Evolutionary conservation across 2,888 invertebrate genomes (phyloP).

Genomic region (Stramonita haemastoma): DNA sequence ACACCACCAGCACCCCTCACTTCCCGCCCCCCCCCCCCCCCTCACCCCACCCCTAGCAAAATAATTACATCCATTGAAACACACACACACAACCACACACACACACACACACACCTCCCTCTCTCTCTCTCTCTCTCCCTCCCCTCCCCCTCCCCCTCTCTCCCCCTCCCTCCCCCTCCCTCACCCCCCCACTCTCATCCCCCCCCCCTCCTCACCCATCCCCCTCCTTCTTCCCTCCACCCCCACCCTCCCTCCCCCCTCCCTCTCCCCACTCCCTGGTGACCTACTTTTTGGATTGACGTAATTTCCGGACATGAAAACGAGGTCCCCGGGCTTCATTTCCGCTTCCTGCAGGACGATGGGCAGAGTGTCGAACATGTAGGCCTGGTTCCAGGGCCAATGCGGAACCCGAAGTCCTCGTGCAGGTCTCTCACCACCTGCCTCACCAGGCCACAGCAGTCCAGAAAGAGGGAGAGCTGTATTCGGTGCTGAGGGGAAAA

Average conservation of each 20-base stretch:
- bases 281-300: slow-evolving; percentile 69
- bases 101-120: neutral
- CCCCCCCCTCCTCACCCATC: neutral
- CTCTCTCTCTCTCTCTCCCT: neutral
- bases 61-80: neutral
- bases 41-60: neutral
- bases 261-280: neutral
- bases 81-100: neutral
- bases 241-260: neutral
- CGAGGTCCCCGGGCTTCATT: slow-evolving; percentile 77
- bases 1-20: neutral
- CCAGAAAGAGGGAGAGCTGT: slow-evolving; percentile 74
- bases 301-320: slow-evolving; percentile 76
- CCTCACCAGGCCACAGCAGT: slow-evolving; percentile 77
- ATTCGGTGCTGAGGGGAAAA: slow-evolving; percentile 60
- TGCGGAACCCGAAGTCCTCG: slow-evolving; percentile 74
- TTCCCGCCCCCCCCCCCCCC: neutral
- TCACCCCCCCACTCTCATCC: neutral
- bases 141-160: neutral
- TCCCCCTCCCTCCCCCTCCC: neutral
- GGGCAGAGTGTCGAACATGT: slow-evolving; percentile 76
- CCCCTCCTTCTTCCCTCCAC: neutral
- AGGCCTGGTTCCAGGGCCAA: slow-evolving; percentile 77
- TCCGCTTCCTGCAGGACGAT: slow-evolving; percentile 66
- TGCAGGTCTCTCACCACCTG: slow-evolving; percentile 73